phyloP scores from a whole-genome alignment of 23 tunicate species.

The Pegea sp. region DNA sequence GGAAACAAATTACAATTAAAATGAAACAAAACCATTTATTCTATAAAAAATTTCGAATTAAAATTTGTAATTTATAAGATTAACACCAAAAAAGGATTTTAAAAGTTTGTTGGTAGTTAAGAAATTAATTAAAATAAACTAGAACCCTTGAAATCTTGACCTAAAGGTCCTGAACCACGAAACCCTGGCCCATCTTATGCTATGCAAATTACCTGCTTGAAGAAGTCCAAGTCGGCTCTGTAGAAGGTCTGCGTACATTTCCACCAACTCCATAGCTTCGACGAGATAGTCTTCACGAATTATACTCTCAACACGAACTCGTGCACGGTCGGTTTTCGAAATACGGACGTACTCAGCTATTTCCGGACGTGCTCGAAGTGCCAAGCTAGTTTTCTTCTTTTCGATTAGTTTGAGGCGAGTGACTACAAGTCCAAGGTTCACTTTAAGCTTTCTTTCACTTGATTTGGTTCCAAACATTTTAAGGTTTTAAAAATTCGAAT shows the following conservation, averaged over 20 bases:
- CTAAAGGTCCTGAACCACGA: too few species aligned
- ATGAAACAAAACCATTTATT: too few species aligned
- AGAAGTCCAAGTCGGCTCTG: conserved; percentile 33
- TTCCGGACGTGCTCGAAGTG: conserved; percentile 61
- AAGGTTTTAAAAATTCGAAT: too few species aligned
- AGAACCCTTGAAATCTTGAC: too few species aligned
- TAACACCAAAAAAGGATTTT: too few species aligned
- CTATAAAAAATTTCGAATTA: too few species aligned
- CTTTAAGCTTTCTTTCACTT: conserved; percentile 75
- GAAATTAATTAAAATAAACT: too few species aligned
- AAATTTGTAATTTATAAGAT: too few species aligned
- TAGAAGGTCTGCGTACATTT: conserved; percentile 79
- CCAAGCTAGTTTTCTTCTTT: conserved; percentile 85
- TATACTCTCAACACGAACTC: conserved; percentile 83
- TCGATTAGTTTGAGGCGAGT: conserved; percentile 72
- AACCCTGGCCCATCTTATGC: too few species aligned
- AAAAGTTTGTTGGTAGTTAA: too few species aligned
- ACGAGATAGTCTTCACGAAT: conserved; percentile 87
- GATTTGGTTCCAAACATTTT: conserved; percentile 69
- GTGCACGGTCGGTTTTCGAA: conserved; percentile 50
- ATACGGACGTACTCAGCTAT: conserved; percentile 77
- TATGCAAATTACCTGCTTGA: neutral
- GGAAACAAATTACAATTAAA: too few species aligned
- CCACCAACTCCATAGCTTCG: conserved; percentile 86
- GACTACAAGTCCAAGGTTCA: conserved; percentile 46